Conservation (phyloP, 2,797 vertebrate species). For the Decapterus maruadsi region DNA sequence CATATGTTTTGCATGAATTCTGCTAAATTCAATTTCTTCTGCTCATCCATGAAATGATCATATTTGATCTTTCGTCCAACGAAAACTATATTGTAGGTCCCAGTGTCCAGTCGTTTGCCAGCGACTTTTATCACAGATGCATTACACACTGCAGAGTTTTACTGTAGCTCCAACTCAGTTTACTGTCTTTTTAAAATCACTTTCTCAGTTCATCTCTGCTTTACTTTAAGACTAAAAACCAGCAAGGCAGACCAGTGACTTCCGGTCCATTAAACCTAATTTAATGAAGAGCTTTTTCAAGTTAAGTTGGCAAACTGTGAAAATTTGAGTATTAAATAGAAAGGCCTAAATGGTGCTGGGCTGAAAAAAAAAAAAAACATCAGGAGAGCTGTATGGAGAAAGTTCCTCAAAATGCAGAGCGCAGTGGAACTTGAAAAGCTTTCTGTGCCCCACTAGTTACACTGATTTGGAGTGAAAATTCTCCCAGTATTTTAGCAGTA, state of each 20-base stretch:
- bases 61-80: not conserved
- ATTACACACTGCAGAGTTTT: not conserved
- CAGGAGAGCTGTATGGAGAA: constrained; percentile 4
- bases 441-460: constrained; percentile 47
- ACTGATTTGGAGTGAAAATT: constrained; percentile 46
- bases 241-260: constrained; percentile 19
- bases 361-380: constrained; percentile 23
- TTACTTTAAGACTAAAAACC: constrained; percentile 24
- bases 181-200: constrained; percentile 1
- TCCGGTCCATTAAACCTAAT: constrained; percentile 47
- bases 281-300: constrained; percentile 54
- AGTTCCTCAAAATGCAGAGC: constrained; percentile 10
- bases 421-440: constrained; percentile 42
- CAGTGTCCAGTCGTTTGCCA: not conserved
- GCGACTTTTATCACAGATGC: not conserved
- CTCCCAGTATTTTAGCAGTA: constrained; percentile 30
- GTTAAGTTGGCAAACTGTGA: constrained; percentile 44
- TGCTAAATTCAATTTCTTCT: not conserved
- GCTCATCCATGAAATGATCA: not conserved
- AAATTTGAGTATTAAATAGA: constrained; percentile 33
- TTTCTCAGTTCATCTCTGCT: constrained; percentile 16
- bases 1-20: not conserved
- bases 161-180: not conserved
- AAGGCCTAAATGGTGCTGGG: constrained; percentile 36
- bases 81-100: not conserved